A percentile compares a stretch with the other conserved stretches of the same genome.
These are phyloP conservation scores for Brachyhypopomus occidentalis DNA, from an alignment of 2,113 vertebrate genomes.

Conservation along the genomic window DNA sequence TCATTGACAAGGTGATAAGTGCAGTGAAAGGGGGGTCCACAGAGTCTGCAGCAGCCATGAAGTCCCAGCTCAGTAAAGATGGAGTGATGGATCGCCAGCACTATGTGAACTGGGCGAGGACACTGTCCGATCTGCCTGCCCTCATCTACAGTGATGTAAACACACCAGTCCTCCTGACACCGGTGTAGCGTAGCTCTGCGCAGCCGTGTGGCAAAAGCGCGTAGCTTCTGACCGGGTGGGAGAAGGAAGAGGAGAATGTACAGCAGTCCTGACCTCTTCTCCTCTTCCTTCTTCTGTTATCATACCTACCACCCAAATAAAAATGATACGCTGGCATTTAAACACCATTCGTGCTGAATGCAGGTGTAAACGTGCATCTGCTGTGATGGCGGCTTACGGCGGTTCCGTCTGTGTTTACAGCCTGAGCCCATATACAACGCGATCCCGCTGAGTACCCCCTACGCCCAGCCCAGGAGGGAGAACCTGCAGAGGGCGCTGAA, in stretches of 20 bases:
- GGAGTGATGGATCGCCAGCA: slow-evolving; percentile 67
- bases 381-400: neutral
- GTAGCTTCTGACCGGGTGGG: too few species aligned
- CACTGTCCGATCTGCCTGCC: slow-evolving; percentile 73
- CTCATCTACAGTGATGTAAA: slow-evolving; percentile 74
- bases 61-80: slow-evolving; percentile 65
- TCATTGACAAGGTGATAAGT: slow-evolving; percentile 80
- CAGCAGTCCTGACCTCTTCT: too few species aligned
- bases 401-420: slow-evolving; percentile 50
- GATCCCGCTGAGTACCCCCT: slow-evolving; percentile 76
- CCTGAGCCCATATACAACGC: slow-evolving; percentile 79
- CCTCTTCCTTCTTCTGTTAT: too few species aligned
- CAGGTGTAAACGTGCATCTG: neutral
- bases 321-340: neutral
- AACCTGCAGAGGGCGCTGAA: slow-evolving; percentile 79
- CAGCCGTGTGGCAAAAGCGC: too few species aligned
- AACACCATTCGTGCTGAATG: neutral
- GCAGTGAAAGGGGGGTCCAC: slow-evolving; percentile 80
- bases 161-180: neutral
- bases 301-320: too few species aligned
- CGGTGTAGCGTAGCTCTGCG: too few species aligned
- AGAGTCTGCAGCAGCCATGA: slow-evolving; percentile 71
- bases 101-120: slow-evolving; percentile 79
- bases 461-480: slow-evolving; percentile 71
- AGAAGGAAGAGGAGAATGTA: too few species aligned